These are phyloP conservation scores for Embidobia sp. DNA, from an alignment of 2,888 invertebrate species.

Conservation along the genomic window DNA sequence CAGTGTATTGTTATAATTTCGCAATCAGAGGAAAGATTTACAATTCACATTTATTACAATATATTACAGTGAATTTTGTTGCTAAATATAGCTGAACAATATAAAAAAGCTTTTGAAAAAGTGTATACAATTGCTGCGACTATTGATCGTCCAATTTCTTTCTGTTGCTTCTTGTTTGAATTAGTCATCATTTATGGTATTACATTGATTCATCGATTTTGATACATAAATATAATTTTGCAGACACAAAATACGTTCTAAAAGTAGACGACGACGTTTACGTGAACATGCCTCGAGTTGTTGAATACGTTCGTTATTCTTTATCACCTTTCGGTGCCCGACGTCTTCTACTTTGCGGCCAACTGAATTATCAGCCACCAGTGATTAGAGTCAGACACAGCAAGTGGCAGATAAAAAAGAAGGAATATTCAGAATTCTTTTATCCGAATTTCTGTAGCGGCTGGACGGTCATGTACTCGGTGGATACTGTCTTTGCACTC, in stretches of 20 bases:
- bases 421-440: slow-evolving; percentile 10
- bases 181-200: no score
- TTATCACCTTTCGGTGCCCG: slow-evolving; percentile 30
- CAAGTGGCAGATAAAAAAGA: slow-evolving; percentile 13
- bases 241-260: slow-evolving; percentile 27
- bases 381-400: slow-evolving; percentile 2
- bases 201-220: no score
- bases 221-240: neutral
- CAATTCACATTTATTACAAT: no score
- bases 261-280: slow-evolving; percentile 49
- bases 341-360: slow-evolving; percentile 22
- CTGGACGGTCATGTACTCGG: slow-evolving; percentile 29
- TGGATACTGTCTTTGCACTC: slow-evolving; percentile 10
- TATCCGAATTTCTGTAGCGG: slow-evolving; percentile 37
- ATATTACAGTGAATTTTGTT: no score
- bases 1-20: no score
- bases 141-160: no score
- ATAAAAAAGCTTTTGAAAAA: no score
- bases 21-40: no score
- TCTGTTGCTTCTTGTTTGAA: no score
- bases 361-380: neutral
- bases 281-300: slow-evolving; percentile 12
- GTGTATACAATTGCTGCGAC: no score
- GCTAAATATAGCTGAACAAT: no score
- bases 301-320: slow-evolving; percentile 7